Conservation (phyloP, 2,113 vertebrate genomes). For the Scalopus aquaticus region DNA sequence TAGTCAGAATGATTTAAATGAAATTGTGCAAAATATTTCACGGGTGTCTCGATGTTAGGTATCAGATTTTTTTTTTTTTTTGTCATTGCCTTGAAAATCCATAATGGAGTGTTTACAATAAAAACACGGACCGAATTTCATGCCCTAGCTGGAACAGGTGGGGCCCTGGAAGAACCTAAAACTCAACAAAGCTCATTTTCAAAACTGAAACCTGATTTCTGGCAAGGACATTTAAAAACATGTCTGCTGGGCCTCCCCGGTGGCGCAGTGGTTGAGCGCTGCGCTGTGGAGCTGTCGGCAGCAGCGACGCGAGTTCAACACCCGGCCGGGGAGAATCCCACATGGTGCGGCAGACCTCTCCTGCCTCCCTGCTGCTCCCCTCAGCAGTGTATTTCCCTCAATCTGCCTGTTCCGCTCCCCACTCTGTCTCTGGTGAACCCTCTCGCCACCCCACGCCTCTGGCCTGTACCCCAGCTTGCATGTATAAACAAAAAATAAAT, state of each 20-base stretch:
- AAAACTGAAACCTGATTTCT: slow-evolving; percentile 18
- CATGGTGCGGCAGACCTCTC: no score
- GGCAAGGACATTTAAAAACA: slow-evolving; percentile 47
- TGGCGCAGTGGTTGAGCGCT: no score
- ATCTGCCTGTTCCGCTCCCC: no score
- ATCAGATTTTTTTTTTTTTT: background rate
- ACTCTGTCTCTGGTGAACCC: no score
- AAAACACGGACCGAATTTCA: background rate
- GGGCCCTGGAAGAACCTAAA: background rate
- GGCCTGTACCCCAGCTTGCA: no score
- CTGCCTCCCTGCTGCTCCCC: no score
- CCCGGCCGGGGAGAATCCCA: no score
- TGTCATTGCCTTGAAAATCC: background rate
- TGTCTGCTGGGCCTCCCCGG: background rate
- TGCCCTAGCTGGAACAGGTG: background rate
- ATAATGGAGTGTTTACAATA: background rate
- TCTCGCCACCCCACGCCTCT: no score
- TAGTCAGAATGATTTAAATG: slow-evolving; percentile 2
- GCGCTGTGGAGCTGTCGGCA: no score
- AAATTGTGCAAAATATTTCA: slow-evolving; percentile 47
- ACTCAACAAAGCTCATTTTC: slow-evolving; percentile 35
- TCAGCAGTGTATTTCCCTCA: no score
- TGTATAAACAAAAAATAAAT: no score
- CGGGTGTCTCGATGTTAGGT: background rate
- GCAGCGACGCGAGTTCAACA: no score